Percentiles rank a stretch among this genome's conserved stretches.
These are phyloP conservation scores for Tragelaphus imberbis DNA, from an alignment of 2,113 vertebrate species.

Conservation along the genomic window DNA sequence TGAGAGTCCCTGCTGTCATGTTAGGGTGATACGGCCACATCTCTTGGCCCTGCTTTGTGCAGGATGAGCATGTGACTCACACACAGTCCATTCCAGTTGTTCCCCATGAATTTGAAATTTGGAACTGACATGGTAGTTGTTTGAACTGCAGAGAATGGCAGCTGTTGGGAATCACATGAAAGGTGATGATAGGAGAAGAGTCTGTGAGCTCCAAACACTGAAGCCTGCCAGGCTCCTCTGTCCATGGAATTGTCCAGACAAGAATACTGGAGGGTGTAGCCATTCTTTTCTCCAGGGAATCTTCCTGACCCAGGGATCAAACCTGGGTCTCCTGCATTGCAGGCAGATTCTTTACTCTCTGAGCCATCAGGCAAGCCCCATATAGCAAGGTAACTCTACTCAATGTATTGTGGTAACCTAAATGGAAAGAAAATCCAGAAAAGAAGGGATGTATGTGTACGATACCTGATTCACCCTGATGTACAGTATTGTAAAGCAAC, in stretches of 20 bases:
- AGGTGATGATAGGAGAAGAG: not conserved
- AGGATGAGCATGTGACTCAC: not conserved
- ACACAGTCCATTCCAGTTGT: not conserved
- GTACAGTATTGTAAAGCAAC: not conserved
- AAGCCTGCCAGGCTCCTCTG: not conserved
- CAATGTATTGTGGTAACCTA: not conserved
- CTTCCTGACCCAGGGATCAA: not conserved
- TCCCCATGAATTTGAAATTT: not conserved
- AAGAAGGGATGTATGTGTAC: not conserved
- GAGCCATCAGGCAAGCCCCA: not conserved
- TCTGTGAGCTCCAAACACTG: not conserved
- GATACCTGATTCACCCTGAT: not conserved
- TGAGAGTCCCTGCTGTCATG: not conserved
- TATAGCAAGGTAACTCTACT: not conserved
- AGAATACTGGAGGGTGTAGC: not conserved
- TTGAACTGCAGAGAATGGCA: not conserved
- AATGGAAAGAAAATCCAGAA: not conserved
- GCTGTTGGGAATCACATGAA: not conserved
- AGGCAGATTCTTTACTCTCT: not conserved
- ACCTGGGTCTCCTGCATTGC: not conserved
- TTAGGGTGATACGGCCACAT: fast-evolving
- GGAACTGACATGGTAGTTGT: not conserved
- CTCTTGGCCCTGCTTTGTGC: not conserved
- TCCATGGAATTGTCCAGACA: not conserved
- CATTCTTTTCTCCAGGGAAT: not conserved